Base-by-base conservation (phyloP, 2,888 invertebrate genomes). In the Rhingia rostrata region DNA sequence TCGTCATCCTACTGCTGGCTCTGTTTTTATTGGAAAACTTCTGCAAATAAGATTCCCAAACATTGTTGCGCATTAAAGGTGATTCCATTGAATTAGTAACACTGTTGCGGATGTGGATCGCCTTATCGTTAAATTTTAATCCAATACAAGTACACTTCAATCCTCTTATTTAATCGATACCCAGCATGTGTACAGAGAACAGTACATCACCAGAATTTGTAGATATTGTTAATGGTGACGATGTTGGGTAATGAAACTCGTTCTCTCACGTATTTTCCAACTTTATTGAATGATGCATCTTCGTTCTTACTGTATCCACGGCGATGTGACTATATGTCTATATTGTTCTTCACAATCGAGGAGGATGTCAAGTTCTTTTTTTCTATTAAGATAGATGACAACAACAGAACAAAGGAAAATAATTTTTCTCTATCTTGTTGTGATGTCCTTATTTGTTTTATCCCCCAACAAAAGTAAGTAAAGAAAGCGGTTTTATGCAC, bases 31-130 rank as follows among this genome's bases (percentile, higher is more conserved):
- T 45, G 53, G 43, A 61, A 61, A 69, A 39, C 37, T 53, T 12
- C 66, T 49, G 53, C n/a, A 72, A 66, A 73, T 73, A 47, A 67
- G 73, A 54, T 66, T 53, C 41, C 35, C n/a, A 60, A 66, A 53
- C 45, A 54, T 33, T 49, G 35, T 47, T 73, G 64, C 60, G 14
- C 47, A 47, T 47, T 3, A 49, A 33, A 45, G 43, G 79, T 45
- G 80, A 45, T 64, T 67, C 45, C 58, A 75, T 75, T 75, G 58
- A 81, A 64, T 69, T 64, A 69, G 56, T 35, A 75, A 69, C 51
- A 69, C 75, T 56, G 63, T 45, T 39, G n/a, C 47, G 66, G 58
- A 60, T 66, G 43, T 49, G 41, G 33, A 49, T 60, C 7, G 10
- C 6, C 47, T 7, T 10, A 22, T 47, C 2, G 14, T 43, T 14